phyloP scores from a whole-genome alignment of 23 tunicate genomes.

The Phallusia fumigata region DNA sequence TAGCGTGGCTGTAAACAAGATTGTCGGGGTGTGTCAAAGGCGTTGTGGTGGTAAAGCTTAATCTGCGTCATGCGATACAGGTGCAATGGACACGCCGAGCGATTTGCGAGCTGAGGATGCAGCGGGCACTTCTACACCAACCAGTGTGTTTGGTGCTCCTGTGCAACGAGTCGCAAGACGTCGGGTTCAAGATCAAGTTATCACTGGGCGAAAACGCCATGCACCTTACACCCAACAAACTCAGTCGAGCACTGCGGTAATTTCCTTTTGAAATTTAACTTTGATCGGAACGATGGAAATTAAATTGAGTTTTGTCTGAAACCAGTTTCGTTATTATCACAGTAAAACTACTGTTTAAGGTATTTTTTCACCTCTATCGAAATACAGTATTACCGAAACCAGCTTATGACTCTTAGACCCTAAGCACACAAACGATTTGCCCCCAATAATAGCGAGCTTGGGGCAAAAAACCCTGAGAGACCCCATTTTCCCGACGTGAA shows the following conservation, averaged over 20 bases:
- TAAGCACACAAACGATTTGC: too few species aligned
- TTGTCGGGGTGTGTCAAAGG: neutral
- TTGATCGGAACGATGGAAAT: too few species aligned
- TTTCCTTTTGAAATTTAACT: neutral
- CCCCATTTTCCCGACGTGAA: too few species aligned
- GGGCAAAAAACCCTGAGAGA: too few species aligned
- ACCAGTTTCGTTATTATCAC: too few species aligned
- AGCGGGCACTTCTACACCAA: constrained; percentile 53
- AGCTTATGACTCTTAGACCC: too few species aligned
- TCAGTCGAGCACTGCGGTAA: constrained; percentile 25
- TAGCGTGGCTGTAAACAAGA: neutral
- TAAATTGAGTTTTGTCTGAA: too few species aligned
- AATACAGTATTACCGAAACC: too few species aligned
- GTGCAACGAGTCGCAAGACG: constrained; percentile 40
- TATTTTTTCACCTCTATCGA: too few species aligned
- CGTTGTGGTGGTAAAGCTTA: neutral
- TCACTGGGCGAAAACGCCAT: constrained; percentile 51
- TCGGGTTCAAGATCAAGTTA: constrained; percentile 42
- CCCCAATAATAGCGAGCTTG: too few species aligned
- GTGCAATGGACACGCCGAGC: constrained; percentile 16
- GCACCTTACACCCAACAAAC: constrained; percentile 58
- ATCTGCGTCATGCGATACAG: neutral
- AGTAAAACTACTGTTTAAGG: too few species aligned
- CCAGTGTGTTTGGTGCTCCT: constrained; percentile 70
- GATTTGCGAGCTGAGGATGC: constrained; percentile 18